These are phyloP conservation scores for Agrotis ipsilon DNA, from an alignment of 2,888 invertebrate genomes.

Conservation along the genomic window DNA sequence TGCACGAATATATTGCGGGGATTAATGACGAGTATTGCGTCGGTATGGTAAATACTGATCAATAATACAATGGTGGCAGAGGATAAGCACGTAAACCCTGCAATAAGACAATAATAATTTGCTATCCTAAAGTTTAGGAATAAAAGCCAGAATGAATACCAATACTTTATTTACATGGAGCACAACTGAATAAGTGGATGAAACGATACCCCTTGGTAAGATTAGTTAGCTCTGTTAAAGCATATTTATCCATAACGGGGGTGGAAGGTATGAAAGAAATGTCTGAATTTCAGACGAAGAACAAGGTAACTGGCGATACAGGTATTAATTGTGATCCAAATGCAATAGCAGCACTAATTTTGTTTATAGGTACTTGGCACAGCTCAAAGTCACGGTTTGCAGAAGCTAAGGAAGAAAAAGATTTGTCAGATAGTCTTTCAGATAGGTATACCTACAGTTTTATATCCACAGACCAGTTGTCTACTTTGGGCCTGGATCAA, in stretches of 20 bases:
- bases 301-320: neutral
- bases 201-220: neutral
- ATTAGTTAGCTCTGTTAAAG: no score
- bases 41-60: neutral
- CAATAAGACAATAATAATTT: neutral
- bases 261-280: neutral
- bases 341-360: slow-evolving; percentile 17
- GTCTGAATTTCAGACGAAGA: neutral
- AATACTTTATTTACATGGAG: no score
- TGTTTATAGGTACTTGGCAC: slow-evolving; percentile 29
- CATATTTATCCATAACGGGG: neutral
- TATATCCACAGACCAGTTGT: no score
- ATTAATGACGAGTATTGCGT: neutral
- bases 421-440: neutral
- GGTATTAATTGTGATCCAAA: slow-evolving; percentile 5
- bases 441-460: neutral
- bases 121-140: neutral
- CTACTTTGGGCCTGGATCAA: no score
- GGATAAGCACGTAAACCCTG: neutral
- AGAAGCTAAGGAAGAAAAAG: slow-evolving; percentile 13
- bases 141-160: neutral
- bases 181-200: neutral
- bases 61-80: neutral
- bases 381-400: slow-evolving; percentile 35
- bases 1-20: neutral